Evolutionary conservation across 2,797 vertebrate species (phyloP).

Genomic region (Lycodopsis pacificus): DNA sequence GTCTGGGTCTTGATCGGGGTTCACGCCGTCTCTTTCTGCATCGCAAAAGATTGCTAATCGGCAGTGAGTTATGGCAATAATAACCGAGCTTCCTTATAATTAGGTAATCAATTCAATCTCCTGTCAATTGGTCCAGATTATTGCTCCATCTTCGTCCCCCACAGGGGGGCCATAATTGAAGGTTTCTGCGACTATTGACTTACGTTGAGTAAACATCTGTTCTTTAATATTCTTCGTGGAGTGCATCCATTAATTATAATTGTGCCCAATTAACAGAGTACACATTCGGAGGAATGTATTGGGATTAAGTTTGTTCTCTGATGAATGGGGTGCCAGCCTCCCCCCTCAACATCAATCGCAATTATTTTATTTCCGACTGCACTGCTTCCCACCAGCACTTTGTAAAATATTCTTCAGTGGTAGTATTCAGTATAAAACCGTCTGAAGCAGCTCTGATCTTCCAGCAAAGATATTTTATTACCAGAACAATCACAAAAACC

Average conservation of each 20-base stretch:
- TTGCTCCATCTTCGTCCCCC: conserved; percentile 75
- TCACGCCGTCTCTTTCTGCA: conserved; percentile 72
- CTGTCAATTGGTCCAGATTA: conserved; percentile 81
- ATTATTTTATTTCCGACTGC: conserved; percentile 37
- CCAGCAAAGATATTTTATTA: conserved; percentile 51
- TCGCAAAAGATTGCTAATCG: conserved; percentile 73
- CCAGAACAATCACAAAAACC: conserved; percentile 63
- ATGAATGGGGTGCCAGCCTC: conserved; percentile 53
- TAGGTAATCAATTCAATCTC: conserved; percentile 86
- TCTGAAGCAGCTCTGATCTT: conserved; percentile 52
- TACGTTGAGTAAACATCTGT: conserved; percentile 83
- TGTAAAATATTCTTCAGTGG: conserved; percentile 25
- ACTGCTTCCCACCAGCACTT: conserved; percentile 22
- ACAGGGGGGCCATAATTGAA: conserved; percentile 78
- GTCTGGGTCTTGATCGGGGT: conserved; percentile 76
- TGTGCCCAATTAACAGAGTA: conserved; percentile 71
- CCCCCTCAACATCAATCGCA: conserved; percentile 49
- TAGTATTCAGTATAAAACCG: conserved; percentile 16
- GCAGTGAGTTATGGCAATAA: conserved; percentile 88
- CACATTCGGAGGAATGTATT: conserved; percentile 52
- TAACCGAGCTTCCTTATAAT: conserved; percentile 86
- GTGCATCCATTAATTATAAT: conserved; percentile 79
- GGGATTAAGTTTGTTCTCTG: conserved; percentile 59
- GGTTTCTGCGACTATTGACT: conserved; percentile 81
- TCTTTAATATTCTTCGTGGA: conserved; percentile 76